Conservation (phyloP, 2,797 vertebrate genomes). For the Periparus ater region DNA sequence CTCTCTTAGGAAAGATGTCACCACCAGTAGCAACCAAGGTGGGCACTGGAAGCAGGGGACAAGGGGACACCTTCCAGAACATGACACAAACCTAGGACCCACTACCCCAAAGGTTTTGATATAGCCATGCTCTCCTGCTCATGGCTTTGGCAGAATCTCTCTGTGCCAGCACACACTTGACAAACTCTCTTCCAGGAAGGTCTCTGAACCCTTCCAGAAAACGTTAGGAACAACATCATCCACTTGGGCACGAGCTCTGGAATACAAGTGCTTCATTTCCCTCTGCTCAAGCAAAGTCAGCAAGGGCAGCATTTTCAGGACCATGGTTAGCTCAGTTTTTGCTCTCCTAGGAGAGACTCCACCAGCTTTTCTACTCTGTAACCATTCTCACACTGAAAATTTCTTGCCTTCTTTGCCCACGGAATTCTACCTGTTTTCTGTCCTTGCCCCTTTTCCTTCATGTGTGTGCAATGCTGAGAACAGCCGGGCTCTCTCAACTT, state of each 20-base stretch:
- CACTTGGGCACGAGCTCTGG: not conserved
- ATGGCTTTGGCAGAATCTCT: not conserved
- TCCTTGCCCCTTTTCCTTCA: too few species aligned
- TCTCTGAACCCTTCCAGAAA: not conserved
- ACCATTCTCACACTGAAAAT: not conserved
- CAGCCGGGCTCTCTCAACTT: rapidly evolving
- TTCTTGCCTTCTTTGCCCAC: too few species aligned
- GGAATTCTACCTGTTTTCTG: not conserved
- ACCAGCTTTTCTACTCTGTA: not conserved
- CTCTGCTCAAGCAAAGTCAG: too few species aligned
- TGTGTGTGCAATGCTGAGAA: not conserved
- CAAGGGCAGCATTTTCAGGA: not conserved
- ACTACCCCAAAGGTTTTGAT: not conserved
- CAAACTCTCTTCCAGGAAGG: not conserved
- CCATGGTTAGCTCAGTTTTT: not conserved
- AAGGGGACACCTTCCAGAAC: too few species aligned
- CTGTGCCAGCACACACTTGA: not conserved
- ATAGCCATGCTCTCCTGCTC: not conserved
- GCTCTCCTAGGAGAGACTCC: too few species aligned
- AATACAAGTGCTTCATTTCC: not conserved
- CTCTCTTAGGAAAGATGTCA: rapidly evolving
- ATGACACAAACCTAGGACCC: not conserved
- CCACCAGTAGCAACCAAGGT: not conserved
- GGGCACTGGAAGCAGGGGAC: too few species aligned
- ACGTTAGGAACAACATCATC: too few species aligned